A percentile compares a stretch with the other conserved stretches of the same genome.
Evolutionary conservation across 2,888 invertebrate genomes (phyloP).

Genomic region (Oscheius onirici): DNA sequence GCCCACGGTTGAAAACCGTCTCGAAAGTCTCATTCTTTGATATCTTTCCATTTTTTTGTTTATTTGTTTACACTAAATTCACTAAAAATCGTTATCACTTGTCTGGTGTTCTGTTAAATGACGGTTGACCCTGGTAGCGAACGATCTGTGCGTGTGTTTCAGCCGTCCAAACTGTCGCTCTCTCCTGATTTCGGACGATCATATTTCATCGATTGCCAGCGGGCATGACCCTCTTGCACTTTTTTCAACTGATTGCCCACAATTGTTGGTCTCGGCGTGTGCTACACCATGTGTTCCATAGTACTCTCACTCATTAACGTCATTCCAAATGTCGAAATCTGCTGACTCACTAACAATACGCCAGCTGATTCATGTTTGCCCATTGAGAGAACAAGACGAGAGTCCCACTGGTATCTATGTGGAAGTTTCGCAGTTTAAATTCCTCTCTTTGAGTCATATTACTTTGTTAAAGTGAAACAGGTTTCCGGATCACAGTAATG

Average conservation of each 20-base stretch:
- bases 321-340: background rate
- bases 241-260: background rate
- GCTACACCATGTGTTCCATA: background rate
- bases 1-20: no score
- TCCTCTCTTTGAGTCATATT: background rate
- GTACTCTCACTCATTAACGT: background rate
- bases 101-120: constrained; percentile 1
- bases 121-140: constrained; percentile 5
- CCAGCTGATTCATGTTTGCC: constrained; percentile 6
- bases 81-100: background rate
- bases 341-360: background rate
- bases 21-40: background rate
- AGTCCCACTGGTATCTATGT: background rate
- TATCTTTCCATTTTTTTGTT: background rate
- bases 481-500: constrained; percentile 8
- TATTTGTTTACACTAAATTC: no score
- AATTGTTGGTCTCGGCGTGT: no score
- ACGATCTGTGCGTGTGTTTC: constrained; percentile 20
- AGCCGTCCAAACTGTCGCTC: constrained; percentile 5
- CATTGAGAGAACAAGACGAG: background rate
- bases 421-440: background rate
- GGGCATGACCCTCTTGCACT: constrained; percentile 21
- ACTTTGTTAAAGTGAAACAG: constrained; percentile 18
- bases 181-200: constrained; percentile 24
- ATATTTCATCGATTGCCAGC: constrained; percentile 30